phyloP scores from a whole-genome alignment of 2,113 vertebrate species.

The Seriola quinqueradiata region DNA sequence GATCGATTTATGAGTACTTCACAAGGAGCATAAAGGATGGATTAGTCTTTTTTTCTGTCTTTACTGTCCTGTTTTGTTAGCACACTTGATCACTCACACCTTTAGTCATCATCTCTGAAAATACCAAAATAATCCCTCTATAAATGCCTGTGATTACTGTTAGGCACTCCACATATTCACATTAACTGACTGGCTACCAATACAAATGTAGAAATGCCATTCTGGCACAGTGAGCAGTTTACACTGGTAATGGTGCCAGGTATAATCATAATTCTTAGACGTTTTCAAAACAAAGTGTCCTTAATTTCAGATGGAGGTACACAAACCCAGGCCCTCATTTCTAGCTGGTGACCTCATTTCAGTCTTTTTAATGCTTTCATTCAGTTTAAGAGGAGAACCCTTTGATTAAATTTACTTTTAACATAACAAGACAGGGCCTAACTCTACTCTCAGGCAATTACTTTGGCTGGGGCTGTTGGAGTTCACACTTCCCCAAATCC shows the following conservation, averaged over 20 bases:
- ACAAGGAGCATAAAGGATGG: conserved; percentile 1
- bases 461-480: no score
- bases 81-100: background rate
- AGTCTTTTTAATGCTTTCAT: no score
- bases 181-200: background rate
- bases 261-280: background rate
- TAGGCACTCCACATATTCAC: background rate
- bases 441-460: no score
- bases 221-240: background rate
- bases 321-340: no score
- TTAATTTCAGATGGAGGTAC: background rate
- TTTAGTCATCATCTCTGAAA: background rate
- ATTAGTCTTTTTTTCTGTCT: background rate
- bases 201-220: background rate
- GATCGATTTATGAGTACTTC: conserved; percentile 8
- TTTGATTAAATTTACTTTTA: no score
- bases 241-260: background rate
- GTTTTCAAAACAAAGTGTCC: background rate
- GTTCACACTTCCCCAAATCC: no score
- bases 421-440: no score
- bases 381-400: no score
- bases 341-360: background rate
- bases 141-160: background rate
- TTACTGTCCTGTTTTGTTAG: background rate
- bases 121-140: background rate